A percentile compares a stretch with the other conserved stretches of the same genome.
Conservation (phyloP, 35 echinoderm and acorn worm genomes). For the Lytechinus variegatus region DNA sequence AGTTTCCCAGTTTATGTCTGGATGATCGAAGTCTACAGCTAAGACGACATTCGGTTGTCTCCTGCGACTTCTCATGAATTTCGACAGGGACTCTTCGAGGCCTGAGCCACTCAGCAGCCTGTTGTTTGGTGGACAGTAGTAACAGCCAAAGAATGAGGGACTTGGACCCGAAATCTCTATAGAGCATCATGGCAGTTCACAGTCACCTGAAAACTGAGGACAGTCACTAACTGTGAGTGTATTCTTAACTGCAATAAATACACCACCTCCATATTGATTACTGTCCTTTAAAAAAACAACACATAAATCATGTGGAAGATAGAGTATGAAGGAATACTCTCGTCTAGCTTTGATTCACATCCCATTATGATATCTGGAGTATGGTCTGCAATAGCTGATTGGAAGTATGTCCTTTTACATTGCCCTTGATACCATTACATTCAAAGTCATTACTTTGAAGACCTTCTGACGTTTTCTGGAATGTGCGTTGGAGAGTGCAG, state of each 20-base stretch:
- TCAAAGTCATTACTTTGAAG: slow-evolving; percentile 51
- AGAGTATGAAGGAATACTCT: slow-evolving; percentile 28
- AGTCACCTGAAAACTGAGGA: slow-evolving; percentile 16
- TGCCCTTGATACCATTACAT: slow-evolving; percentile 63
- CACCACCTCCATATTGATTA: slow-evolving; percentile 58
- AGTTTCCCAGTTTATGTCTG: not conserved
- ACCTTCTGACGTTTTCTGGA: not conserved
- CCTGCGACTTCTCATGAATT: slow-evolving; percentile 30
- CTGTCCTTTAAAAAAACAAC: slow-evolving; percentile 58
- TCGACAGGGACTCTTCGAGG: slow-evolving; percentile 1
- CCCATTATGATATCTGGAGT: slow-evolving; percentile 47
- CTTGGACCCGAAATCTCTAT: slow-evolving; percentile 38
- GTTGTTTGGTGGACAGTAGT: slow-evolving; percentile 34
- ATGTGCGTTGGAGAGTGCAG: not conserved
- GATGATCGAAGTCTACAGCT: slow-evolving; percentile 49
- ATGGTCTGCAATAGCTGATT: slow-evolving; percentile 33
- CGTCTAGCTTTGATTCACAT: slow-evolving; percentile 55
- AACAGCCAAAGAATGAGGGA: slow-evolving; percentile 50
- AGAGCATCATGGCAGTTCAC: slow-evolving; percentile 52
- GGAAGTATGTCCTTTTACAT: slow-evolving; percentile 28
- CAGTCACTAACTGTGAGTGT: not conserved
- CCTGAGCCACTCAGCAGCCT: not conserved
- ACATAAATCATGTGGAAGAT: slow-evolving; percentile 54
- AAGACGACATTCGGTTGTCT: slow-evolving; percentile 60
- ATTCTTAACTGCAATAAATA: slow-evolving; percentile 65